Base-by-base conservation (phyloP, 2,113 vertebrate species). In the Oreochromis niloticus region DNA sequence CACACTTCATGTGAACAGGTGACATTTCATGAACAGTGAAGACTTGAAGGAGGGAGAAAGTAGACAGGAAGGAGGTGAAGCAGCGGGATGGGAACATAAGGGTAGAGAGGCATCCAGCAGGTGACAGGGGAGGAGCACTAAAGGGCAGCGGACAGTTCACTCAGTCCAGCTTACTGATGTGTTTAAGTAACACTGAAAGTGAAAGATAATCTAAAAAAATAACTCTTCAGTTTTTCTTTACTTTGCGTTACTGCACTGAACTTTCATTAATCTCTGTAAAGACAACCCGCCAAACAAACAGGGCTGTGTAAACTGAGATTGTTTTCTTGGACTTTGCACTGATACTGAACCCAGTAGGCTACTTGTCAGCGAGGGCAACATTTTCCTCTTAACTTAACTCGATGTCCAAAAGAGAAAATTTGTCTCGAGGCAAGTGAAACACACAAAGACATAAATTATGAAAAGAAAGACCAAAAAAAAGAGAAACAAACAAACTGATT, bases 41-140 rank as follows among this genome's bases (percentile, higher is more conserved):
- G 41, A 41, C 73, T 30, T 48, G 59, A 46, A 87, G 86, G 66
- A 41, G 78, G 57, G 46, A 43, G 54, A 78, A 75, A 61, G 82
- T 30, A 81, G 87, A 91, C 57, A 86, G 91, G 82, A 88, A 85
- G 88, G 87, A 73, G 88, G 88, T 89, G 83, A 85, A 85, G 54
- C 81, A 83, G 83, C 6, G 27, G 56, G 61, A 32, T 19, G 54
- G 59, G 9, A 50, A 6, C 27, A 55, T 48, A 32, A 36, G 61
- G 78, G 50, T 41, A 80, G 88, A 79, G 85, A 63, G 85, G 61
- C 50, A 81, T 82, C n/a, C 88, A 87, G 88, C 50, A n/a, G 86
- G 84, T 59, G 92, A 86, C 41, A n/a, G 39, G 80, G 55, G 84
- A 56, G 87, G 87, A 50, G 89, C 84, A 82, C 81, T 81, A 81